Evolutionary conservation across 1,140 invertebrate species (phyloP), one percentile per base, ranked within the genome.

Genomic region (Neodiprion fabricii): DNA sequence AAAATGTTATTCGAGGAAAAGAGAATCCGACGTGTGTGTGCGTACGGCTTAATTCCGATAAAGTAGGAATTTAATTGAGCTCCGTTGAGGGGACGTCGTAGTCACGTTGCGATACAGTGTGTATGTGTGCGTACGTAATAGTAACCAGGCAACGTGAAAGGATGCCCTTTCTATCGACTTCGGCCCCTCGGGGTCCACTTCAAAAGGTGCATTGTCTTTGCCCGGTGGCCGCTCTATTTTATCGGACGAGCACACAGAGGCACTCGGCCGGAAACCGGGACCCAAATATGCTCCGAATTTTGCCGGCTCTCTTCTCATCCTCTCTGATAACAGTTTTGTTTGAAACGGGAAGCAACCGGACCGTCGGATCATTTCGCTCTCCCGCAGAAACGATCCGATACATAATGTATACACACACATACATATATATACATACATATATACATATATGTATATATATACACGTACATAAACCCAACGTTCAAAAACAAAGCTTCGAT

Each of bases 251-350:
- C 75, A 73, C 77, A 80, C 76, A 74, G 78, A 79, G 67, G 67
- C 80, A 70, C 28, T 73, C 76, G 67, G 67, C 73, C 76, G 79
- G 73, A 81, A 78, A 66, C 67, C 23, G 10, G 21, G 21, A 61
- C 66, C 72, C 47, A 67, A 80, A 78, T 80, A 78, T 77, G 75
- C 71, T 74, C 73, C 53, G 75, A 80, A 74, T 78, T 81, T 78
- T 70, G 68, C 48, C 49, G 53, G 50, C 7, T 49, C 49, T 67
- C 70, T 73, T 68, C 48, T 72, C 73, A 48, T 73, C 73, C 28
- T 12, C 67, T 69, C 67, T 69, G 67, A 69, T 69, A 69, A 69
- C 67, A 69, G 67, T 69, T 69, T 69, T 69, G 67, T 69, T 69
- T 69, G 67, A 69, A 69, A 23, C 40, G 17, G 67, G 11, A 47